Percentiles rank a stretch among this genome's conserved stretches.
phyloP scores from a whole-genome alignment of 2,888 invertebrate genomes.

The Merodon equestris region DNA sequence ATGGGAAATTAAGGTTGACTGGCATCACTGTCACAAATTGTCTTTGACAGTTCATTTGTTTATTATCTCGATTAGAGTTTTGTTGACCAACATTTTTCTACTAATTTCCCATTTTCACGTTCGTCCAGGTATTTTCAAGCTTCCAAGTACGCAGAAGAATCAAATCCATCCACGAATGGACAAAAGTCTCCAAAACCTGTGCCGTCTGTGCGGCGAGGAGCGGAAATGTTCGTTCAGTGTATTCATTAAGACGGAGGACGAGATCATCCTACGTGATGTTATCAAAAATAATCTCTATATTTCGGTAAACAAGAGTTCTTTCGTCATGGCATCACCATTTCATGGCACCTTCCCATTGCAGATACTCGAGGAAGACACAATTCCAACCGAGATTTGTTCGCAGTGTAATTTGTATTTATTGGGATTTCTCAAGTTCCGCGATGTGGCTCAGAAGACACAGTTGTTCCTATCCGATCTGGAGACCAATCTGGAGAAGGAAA shows the following conservation, averaged over 20 bases:
- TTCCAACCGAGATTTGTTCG: slow-evolving; percentile 52
- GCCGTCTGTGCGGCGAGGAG: slow-evolving; percentile 55
- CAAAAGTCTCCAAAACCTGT: slow-evolving; percentile 38
- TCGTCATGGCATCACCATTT: background rate
- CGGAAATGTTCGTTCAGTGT: slow-evolving; percentile 43
- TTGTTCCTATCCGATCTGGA: slow-evolving; percentile 31
- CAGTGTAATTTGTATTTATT: slow-evolving; percentile 29
- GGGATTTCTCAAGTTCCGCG: slow-evolving; percentile 42
- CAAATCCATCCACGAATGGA: slow-evolving; percentile 32
- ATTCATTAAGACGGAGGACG: slow-evolving; percentile 53
- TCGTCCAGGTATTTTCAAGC: background rate
- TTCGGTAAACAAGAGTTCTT: slow-evolving; percentile 24
- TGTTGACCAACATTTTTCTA: slow-evolving; percentile 30
- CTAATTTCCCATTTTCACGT: no score
- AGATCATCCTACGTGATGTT: slow-evolving; percentile 32
- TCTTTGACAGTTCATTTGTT: slow-evolving; percentile 59
- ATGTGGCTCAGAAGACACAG: slow-evolving; percentile 55
- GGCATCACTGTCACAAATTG: slow-evolving; percentile 15
- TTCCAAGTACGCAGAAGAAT: background rate
- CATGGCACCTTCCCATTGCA: background rate
- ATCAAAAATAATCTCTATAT: slow-evolving; percentile 43
- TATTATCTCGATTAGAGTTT: slow-evolving; percentile 33
- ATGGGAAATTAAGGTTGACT: no score
- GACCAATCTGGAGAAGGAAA: slow-evolving; percentile 46
- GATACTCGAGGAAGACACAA: slow-evolving; percentile 37